These are phyloP conservation scores for Macroramphosus scolopax DNA, from an alignment of 2,797 vertebrate genomes.

Conservation along the genomic window DNA sequence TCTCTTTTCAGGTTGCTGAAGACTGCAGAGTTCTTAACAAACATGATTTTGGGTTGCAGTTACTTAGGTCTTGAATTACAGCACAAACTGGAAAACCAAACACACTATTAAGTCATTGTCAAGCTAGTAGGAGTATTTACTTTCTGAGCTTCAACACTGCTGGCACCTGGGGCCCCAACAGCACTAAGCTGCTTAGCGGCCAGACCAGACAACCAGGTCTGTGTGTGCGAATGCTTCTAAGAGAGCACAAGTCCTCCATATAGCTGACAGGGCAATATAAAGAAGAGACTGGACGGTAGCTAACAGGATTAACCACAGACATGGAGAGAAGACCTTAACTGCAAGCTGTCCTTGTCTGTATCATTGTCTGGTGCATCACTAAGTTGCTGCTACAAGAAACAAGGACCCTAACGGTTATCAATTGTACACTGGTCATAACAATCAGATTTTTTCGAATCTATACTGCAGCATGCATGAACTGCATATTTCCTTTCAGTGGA, in stretches of 20 bases:
- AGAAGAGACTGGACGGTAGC: constrained; percentile 40
- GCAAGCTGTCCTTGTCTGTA: constrained; percentile 15
- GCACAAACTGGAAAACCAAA: constrained; percentile 24
- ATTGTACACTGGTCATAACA: neutral
- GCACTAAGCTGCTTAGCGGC: constrained; percentile 67
- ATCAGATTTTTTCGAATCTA: neutral
- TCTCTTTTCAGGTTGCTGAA: too few species aligned
- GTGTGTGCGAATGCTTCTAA: constrained; percentile 7
- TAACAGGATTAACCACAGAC: constrained; percentile 65
- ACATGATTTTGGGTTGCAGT: too few species aligned
- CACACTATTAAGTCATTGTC: constrained; percentile 17
- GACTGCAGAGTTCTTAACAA: too few species aligned
- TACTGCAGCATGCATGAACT: too few species aligned
- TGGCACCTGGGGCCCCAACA: constrained; percentile 55
- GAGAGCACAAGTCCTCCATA: constrained; percentile 43
- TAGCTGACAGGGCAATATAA: constrained; percentile 54
- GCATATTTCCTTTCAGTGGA: constrained; percentile 15
- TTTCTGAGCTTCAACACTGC: constrained; percentile 49
- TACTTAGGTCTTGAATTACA: neutral
- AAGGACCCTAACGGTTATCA: neutral
- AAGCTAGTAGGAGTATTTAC: constrained; percentile 31
- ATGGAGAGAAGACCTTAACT: constrained; percentile 31
- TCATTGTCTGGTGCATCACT: constrained; percentile 23
- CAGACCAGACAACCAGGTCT: constrained; percentile 54
- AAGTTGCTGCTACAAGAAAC: neutral